Evolutionary conservation across 2,797 vertebrate species (phyloP).

Genomic region (Leptodactylus fallax): DNA sequence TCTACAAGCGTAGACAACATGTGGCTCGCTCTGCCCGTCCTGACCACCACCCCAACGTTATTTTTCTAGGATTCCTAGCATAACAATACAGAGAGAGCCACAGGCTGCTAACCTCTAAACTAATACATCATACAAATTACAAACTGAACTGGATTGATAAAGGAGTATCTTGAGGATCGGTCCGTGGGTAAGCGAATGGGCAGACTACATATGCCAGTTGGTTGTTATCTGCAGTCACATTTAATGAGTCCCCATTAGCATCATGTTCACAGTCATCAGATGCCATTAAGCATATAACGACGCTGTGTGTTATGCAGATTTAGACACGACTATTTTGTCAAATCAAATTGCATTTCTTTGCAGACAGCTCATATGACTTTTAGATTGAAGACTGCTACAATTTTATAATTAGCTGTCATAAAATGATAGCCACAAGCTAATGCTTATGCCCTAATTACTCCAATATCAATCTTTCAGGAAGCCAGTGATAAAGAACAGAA

Average conservation of each 20-base stretch:
- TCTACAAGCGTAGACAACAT: background rate
- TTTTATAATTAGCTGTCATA: slow-evolving; percentile 65
- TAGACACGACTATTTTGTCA: slow-evolving; percentile 47
- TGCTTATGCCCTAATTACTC: slow-evolving; percentile 63
- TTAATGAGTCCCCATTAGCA: background rate
- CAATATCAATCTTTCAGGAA: slow-evolving; percentile 53
- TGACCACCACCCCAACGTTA: background rate
- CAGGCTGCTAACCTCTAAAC: background rate
- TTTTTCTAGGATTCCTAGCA: background rate
- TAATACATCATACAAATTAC: slow-evolving; percentile 12
- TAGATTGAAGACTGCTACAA: slow-evolving; percentile 65
- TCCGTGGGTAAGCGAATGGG: background rate
- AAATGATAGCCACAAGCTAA: slow-evolving; percentile 39
- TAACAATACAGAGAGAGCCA: background rate
- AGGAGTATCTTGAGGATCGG: slow-evolving; percentile 38
- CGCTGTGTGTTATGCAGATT: slow-evolving; percentile 1
- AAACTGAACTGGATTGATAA: slow-evolving; percentile 37
- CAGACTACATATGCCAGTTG: slow-evolving; percentile 10
- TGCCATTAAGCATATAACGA: slow-evolving; percentile 25
- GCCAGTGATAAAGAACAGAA: slow-evolving; percentile 19
- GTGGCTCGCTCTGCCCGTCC: background rate
- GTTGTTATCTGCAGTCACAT: slow-evolving; percentile 49
- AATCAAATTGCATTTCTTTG: slow-evolving; percentile 61
- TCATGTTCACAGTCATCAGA: slow-evolving; percentile 16
- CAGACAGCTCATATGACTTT: slow-evolving; percentile 60